These are phyloP conservation scores for Sphyrna mokarran DNA, from an alignment of 2,113 vertebrate species.

Conservation along the genomic window DNA sequence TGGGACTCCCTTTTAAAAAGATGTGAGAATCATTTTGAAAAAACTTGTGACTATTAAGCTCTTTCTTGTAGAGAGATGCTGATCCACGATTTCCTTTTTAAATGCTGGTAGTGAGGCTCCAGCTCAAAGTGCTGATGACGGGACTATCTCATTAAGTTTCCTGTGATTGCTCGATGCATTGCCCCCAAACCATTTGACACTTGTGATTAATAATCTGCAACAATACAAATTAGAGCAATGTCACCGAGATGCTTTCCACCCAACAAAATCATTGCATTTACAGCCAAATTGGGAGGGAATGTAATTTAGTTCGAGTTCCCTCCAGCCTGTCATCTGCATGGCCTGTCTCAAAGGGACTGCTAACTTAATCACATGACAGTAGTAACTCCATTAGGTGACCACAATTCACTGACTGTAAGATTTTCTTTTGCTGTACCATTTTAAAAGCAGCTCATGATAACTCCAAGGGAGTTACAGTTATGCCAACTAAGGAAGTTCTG, in stretches of 20 bases:
- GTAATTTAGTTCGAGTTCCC: slow-evolving; percentile 56
- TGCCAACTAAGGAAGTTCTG: neutral
- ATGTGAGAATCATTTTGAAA: neutral
- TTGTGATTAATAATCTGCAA: slow-evolving; percentile 23
- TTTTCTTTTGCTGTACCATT: slow-evolving; percentile 41
- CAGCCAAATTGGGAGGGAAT: slow-evolving; percentile 62
- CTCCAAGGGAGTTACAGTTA: neutral
- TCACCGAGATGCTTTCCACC: neutral
- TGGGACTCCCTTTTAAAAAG: neutral
- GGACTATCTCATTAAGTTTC: neutral
- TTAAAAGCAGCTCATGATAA: neutral
- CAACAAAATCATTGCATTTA: slow-evolving; percentile 54
- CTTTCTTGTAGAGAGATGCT: neutral
- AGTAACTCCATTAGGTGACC: slow-evolving; percentile 58
- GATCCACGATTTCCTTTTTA: neutral
- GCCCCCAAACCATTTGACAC: slow-evolving; percentile 8
- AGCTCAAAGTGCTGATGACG: neutral
- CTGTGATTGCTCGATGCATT: neutral
- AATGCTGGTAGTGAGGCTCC: neutral
- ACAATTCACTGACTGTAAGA: slow-evolving; percentile 50
- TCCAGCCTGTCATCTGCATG: slow-evolving; percentile 54
- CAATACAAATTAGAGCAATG: slow-evolving; percentile 1
- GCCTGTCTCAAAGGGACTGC: slow-evolving; percentile 51
- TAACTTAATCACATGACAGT: slow-evolving; percentile 56
- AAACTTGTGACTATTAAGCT: neutral